Percentiles rank a stretch among this genome's conserved stretches.
These are phyloP conservation scores for Drosophila mojavensis DNA, from an alignment of 1,140 invertebrate species.

Conservation along the genomic window DNA sequence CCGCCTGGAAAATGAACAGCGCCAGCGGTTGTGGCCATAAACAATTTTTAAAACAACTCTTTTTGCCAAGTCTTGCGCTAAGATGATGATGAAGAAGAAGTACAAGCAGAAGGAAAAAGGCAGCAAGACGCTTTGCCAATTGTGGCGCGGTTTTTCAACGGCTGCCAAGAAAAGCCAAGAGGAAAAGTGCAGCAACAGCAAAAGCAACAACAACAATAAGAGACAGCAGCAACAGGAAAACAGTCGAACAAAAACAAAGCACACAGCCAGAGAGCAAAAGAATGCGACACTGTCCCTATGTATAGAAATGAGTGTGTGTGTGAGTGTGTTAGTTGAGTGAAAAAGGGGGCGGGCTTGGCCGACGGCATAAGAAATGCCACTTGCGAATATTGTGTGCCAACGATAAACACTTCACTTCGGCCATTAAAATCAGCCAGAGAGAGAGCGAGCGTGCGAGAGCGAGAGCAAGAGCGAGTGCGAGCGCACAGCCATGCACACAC, in stretches of 20 bases:
- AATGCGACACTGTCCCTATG: slow-evolving; percentile 47
- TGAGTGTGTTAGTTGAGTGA: slow-evolving; percentile 39
- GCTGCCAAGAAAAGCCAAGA: slow-evolving; percentile 76
- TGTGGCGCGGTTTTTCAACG: slow-evolving; percentile 80
- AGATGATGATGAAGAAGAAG: slow-evolving; percentile 22
- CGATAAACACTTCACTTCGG: slow-evolving; percentile 84
- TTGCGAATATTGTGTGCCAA: slow-evolving; percentile 84
- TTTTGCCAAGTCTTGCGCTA: slow-evolving; percentile 67
- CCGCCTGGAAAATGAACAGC: slow-evolving; percentile 74
- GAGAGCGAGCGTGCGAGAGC: slow-evolving; percentile 49
- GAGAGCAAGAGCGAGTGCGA: slow-evolving; percentile 30
- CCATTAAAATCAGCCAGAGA: slow-evolving; percentile 83
- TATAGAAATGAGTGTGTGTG: slow-evolving; percentile 12
- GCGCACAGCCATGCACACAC: slow-evolving; percentile 28
- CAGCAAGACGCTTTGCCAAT: slow-evolving; percentile 67
- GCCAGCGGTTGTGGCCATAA: slow-evolving; percentile 70
- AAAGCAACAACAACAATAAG: slow-evolving; percentile 35
- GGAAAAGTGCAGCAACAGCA: slow-evolving; percentile 57
- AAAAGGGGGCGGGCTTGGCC: slow-evolving; percentile 74
- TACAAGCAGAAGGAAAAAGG: slow-evolving; percentile 32
- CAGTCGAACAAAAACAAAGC: slow-evolving; percentile 54
- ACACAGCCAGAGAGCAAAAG: slow-evolving; percentile 33
- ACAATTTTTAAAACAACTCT: slow-evolving; percentile 83
- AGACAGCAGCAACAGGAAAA: slow-evolving; percentile 54
- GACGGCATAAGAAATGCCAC: slow-evolving; percentile 79